A percentile compares a stretch with the other conserved stretches of the same genome.
phyloP scores from a whole-genome alignment of 2,113 vertebrate genomes.

The Condylura cristata region DNA sequence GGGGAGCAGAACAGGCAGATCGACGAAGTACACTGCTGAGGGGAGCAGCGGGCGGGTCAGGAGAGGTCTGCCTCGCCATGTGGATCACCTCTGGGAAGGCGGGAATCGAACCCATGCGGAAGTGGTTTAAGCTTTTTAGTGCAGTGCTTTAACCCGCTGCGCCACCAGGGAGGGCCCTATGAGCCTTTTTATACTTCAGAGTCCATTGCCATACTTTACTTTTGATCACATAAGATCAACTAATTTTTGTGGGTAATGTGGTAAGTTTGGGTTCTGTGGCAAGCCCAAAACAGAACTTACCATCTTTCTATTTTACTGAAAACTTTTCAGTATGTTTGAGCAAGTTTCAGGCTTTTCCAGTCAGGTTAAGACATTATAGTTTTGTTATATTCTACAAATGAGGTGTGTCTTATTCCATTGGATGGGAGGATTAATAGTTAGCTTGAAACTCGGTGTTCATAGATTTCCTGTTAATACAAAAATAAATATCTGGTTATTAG shows the following conservation, averaged over 20 bases:
- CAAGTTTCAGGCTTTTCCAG: background rate
- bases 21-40: no score
- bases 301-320: background rate
- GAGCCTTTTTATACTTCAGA: background rate
- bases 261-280: background rate
- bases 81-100: no score
- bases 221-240: background rate
- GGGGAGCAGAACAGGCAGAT: no score
- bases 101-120: no score
- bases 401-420: background rate
- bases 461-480: background rate
- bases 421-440: background rate
- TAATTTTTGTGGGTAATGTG: background rate
- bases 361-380: background rate
- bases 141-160: no score
- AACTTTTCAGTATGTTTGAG: background rate
- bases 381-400: background rate
- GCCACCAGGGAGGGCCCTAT: no score
- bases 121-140: no score
- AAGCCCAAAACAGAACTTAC: background rate
- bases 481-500: constrained; percentile 17
- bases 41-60: no score
- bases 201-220: background rate
- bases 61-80: no score
- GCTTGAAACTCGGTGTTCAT: background rate